Percentiles rank a stretch among this genome's conserved stretches.
Conservation (phyloP, 2,797 vertebrate genomes). For the Kryptolebias ocellatus region DNA sequence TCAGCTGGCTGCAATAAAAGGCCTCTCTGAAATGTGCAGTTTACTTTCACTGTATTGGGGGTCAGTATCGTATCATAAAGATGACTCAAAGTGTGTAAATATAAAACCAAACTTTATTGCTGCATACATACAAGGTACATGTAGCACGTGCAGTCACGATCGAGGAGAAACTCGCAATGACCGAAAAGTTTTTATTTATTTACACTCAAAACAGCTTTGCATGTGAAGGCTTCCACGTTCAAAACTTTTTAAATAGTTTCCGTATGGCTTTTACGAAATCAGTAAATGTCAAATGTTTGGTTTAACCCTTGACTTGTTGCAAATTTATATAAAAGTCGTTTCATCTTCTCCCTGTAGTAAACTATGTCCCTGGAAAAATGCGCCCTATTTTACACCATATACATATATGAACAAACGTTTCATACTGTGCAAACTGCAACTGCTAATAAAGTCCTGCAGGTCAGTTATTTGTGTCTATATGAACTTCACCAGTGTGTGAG, state of each 20-base stretch:
- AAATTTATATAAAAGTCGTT: slow-evolving; percentile 22
- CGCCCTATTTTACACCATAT: slow-evolving; percentile 71
- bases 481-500: slow-evolving; percentile 25
- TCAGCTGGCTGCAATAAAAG: no score
- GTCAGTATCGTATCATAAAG: background rate
- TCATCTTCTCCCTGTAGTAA: slow-evolving; percentile 38
- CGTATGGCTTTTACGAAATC: slow-evolving; percentile 24
- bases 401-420: slow-evolving; percentile 73
- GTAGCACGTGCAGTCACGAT: slow-evolving; percentile 39
- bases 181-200: slow-evolving; percentile 2
- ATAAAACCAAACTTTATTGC: slow-evolving; percentile 73
- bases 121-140: slow-evolving; percentile 62
- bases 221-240: background rate
- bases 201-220: slow-evolving; percentile 24
- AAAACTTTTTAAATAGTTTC: background rate
- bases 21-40: no score
- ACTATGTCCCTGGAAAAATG: slow-evolving; percentile 42
- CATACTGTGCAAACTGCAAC: slow-evolving; percentile 79
- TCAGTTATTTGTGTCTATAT: slow-evolving; percentile 59
- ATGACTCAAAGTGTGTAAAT: slow-evolving; percentile 34
- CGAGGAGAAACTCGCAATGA: background rate
- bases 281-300: slow-evolving; percentile 18
- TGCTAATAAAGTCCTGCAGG: slow-evolving; percentile 66
- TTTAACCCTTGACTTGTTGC: slow-evolving; percentile 11
- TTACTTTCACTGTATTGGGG: no score